These are phyloP conservation scores for Montipora sp. DNA, from an alignment of 64 coral and sea anemone species.

Conservation along the genomic window DNA sequence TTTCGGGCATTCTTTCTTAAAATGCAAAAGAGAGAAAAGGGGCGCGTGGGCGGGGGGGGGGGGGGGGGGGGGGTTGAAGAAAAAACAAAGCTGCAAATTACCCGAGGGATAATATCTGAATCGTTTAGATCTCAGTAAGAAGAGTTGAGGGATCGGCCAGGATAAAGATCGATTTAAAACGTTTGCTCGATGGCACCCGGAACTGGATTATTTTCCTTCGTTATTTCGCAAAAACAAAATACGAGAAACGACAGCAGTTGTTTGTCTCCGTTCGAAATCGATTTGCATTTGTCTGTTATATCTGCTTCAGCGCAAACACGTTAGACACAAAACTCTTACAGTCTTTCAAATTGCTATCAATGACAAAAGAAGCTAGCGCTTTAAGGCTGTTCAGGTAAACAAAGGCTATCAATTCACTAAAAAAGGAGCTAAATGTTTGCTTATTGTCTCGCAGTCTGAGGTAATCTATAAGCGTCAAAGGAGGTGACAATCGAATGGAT, in stretches of 20 bases:
- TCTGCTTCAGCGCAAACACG: neutral
- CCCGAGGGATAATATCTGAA: neutral
- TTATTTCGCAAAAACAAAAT: neutral
- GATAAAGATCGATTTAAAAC: neutral
- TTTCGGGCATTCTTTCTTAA: too few species aligned
- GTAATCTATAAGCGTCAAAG: constrained; percentile 17
- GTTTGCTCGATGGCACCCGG: neutral
- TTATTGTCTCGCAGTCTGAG: constrained; percentile 32
- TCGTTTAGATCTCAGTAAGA: neutral
- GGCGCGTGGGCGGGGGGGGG: too few species aligned
- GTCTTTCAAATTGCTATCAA: neutral
- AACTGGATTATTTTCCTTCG: neutral
- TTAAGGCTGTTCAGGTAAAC: neutral
- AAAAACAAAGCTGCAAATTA: neutral
- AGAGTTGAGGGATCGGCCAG: neutral
- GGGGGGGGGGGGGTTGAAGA: too few species aligned
- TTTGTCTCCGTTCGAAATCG: neutral
- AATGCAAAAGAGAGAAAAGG: too few species aligned
- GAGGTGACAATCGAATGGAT: constrained; percentile 19
- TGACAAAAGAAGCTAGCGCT: constrained; percentile 5
- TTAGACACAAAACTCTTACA: constrained; percentile 7
- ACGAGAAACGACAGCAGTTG: neutral
- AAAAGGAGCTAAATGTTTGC: constrained; percentile 30
- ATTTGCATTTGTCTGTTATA: neutral
- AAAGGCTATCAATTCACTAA: constrained; percentile 30